A percentile compares a stretch with the other conserved stretches of the same genome.
Conservation (phyloP, 2,888 invertebrate genomes). For the Aspidapion aeneum region DNA sequence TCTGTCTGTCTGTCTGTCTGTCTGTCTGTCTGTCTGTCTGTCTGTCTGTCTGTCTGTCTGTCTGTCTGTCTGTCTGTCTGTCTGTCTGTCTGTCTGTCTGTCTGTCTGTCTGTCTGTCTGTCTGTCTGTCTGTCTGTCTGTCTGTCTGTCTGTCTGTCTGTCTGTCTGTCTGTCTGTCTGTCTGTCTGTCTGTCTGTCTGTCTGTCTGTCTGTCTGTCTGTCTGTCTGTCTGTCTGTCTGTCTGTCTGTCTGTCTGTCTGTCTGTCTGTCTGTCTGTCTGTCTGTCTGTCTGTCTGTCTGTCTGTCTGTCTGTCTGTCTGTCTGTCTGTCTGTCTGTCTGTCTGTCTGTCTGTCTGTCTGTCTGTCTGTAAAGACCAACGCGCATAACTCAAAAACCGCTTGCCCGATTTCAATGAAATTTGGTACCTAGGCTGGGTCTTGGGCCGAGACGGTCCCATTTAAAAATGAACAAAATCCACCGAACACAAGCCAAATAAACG, state of each 20-base stretch:
- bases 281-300: conserved; percentile 15
- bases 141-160: conserved; percentile 15
- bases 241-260: conserved; percentile 14
- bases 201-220: conserved; percentile 14
- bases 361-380: too few species aligned
- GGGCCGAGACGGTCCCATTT: too few species aligned
- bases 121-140: conserved; percentile 15
- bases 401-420: too few species aligned
- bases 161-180: conserved; percentile 12
- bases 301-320: conserved; percentile 13
- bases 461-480: too few species aligned
- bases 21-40: conserved; percentile 13
- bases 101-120: conserved; percentile 13
- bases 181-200: conserved; percentile 13
- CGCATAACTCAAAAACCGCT: too few species aligned
- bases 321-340: conserved; percentile 15
- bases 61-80: conserved; percentile 15
- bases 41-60: conserved; percentile 14
- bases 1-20: conserved; percentile 14
- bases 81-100: conserved; percentile 15
- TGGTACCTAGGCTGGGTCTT: too few species aligned
- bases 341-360: too few species aligned
- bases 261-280: conserved; percentile 14
- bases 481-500: too few species aligned
- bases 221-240: conserved; percentile 13